phyloP scores from a whole-genome alignment of 1,140 invertebrate genomes.

The Lineus longissimus region DNA sequence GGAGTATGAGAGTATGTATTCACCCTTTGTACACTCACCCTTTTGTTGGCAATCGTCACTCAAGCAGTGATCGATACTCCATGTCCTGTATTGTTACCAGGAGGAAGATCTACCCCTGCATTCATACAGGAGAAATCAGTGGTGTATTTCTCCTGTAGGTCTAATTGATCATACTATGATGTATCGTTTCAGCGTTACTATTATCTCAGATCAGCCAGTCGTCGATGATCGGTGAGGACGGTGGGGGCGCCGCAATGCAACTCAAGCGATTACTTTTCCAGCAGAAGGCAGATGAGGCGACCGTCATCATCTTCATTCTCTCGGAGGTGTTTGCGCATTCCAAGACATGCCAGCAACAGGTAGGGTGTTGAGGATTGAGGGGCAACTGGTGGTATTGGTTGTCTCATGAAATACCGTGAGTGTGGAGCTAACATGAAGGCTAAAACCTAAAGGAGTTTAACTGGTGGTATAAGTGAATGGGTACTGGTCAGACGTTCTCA shows the following conservation, averaged over 20 bases:
- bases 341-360: constrained; percentile 52
- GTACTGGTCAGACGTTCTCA: no score
- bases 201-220: neutral
- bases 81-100: no score
- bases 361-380: constrained; percentile 14
- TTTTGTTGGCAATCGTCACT: no score
- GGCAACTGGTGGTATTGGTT: neutral
- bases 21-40: no score
- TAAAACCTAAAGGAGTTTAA: no score
- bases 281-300: constrained; percentile 50
- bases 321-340: constrained; percentile 50
- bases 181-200: neutral
- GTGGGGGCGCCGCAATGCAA: neutral
- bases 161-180: neutral
- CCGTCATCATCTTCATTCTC: constrained; percentile 47
- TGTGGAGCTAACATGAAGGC: neutral
- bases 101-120: no score
- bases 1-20: no score
- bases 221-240: neutral
- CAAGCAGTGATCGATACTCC: no score
- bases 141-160: no score
- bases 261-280: constrained; percentile 41
- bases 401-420: no score
- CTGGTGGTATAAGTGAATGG: no score
- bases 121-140: no score